A percentile compares a stretch with the other conserved stretches of the same genome.
Evolutionary conservation across 2,797 vertebrate genomes (phyloP).

Genomic region (Phrynocephalus vlangalii): DNA sequence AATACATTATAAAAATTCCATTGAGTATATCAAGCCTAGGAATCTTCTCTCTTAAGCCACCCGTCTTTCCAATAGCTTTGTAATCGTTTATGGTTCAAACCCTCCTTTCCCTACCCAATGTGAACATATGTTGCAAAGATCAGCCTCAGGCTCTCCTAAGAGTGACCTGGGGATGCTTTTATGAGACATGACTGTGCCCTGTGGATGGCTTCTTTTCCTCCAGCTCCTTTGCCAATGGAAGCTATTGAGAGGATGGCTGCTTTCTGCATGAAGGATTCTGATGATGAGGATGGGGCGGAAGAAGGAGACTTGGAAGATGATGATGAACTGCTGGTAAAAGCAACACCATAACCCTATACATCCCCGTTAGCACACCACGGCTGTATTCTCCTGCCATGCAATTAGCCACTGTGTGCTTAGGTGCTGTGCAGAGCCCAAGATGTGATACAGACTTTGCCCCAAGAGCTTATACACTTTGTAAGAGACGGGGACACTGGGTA

Average conservation of each 20-base stretch:
- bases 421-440: background rate
- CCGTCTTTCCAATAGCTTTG: background rate
- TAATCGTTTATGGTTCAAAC: background rate
- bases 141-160: background rate
- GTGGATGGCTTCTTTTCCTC: background rate
- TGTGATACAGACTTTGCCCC: background rate
- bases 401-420: background rate
- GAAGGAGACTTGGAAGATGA: conserved; percentile 84
- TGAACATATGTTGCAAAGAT: background rate
- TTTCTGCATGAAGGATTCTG: conserved; percentile 91
- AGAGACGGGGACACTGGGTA: background rate
- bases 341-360: too few species aligned
- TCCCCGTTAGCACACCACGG: too few species aligned
- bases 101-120: background rate
- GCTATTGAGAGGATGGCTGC: conserved; percentile 92
- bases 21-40: too few species aligned
- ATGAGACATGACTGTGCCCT: rapidly evolving
- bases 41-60: background rate
- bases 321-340: conserved; percentile 87
- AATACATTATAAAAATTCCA: too few species aligned
- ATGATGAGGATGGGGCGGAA: conserved; percentile 80
- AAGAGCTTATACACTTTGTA: background rate
- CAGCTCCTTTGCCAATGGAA: conserved; percentile 87
- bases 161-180: rapidly evolving
- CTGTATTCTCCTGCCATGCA: background rate